Evolutionary conservation across 92 coral and sea anemone genomes (phyloP), one percentile per base, ranked within the genome.

Genomic region (Parazoanthus swiftii): DNA sequence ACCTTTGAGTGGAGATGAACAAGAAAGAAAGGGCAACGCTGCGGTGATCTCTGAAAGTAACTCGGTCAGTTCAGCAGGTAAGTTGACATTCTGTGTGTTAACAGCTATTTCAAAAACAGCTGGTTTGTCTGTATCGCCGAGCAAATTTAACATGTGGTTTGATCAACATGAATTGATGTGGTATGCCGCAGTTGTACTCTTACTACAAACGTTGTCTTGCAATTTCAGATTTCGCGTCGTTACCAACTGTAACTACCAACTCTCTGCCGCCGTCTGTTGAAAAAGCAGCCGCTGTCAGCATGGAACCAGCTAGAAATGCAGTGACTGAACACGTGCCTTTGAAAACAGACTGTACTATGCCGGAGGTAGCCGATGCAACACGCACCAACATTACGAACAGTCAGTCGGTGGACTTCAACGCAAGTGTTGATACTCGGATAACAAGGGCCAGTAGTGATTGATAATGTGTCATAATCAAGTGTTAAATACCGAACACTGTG

Each of bases 301-400:
- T n/a, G 21, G 63, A 79, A 51, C 59, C 82, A 16, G 63, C 65
- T 11, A 25, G 66, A 79, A 79, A 79, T 26, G 66, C n/a, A 51
- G 59, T 29, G 50, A 23, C 8, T n/a, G 82, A 79, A 79, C 59
- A 46, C 33, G 67, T 50, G 82, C 25, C 66, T 79, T 79, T 79
- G 39, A 79, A 79, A 44, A 79, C 65, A 33, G 39, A 46, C 37
- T 43, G 23, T 23, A 2, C 35, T 8, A 37, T 26, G 38, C 20
- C 13, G 59, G 81, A 21, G 33, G 25, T 3, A 44, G 37, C 23
- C 65, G 66, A 8, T 0, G 21, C 38, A 50, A 9, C 67, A 16
- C 35, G 25, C 39, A 7, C 66, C 11, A 50, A 16, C 82, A 79
- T 1, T n/a, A 25, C 82, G 67, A 51, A 79, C 59, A 46, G 82